Base-by-base conservation (phyloP, 37 sponge, comb jelly and placozoan genomes). In the Cliona cf. orientalis region DNA sequence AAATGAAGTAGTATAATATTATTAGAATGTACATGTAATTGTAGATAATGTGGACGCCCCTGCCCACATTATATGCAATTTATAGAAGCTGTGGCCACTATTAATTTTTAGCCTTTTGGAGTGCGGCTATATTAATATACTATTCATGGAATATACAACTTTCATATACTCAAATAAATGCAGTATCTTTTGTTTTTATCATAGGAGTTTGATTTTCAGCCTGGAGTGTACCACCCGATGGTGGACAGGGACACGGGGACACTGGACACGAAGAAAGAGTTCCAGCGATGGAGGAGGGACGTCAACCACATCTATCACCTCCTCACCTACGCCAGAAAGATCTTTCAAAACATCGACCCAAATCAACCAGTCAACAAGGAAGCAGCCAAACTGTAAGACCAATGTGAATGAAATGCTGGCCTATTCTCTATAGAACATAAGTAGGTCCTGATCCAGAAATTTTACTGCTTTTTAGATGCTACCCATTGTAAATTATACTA, bases 161-260 rank as follows among this genome's bases (percentile, higher is more conserved):
- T 49, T 11, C 17, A 17, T 49, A 49, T 61, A n/a, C 22, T 22
- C 6, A 22, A 61, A 61, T 61, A 6, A 9, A 61, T 61, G 17
- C 5, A n/a, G 6, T 12, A 23, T 12, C 6, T 6, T 25, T 6
- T 61, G 6, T 12, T 25, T 61, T 61, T 61, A 25, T 57, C 42
- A 17, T 46, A 88, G 93, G 72, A 85, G 59, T 72, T 93, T 68
- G 88, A 86, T 59, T 93, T 93, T 36, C 83, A 88, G 41, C 40
- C 83, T 19, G 87, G 80, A 3, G 91, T 93, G 40, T 93, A 83
- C 56, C 94, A 93, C 61, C 94, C 94, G 1, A 53, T 75, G 37
- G 74, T 93, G 1, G 71, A 89, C 43, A 68, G 35, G 12, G 80
- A 74, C 31, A 90, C 94, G 2, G 94, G 94, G 42, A 80, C 86